These are phyloP conservation scores for Apocrypta bakeri DNA, from an alignment of 1,140 invertebrate species.

Conservation along the genomic window DNA sequence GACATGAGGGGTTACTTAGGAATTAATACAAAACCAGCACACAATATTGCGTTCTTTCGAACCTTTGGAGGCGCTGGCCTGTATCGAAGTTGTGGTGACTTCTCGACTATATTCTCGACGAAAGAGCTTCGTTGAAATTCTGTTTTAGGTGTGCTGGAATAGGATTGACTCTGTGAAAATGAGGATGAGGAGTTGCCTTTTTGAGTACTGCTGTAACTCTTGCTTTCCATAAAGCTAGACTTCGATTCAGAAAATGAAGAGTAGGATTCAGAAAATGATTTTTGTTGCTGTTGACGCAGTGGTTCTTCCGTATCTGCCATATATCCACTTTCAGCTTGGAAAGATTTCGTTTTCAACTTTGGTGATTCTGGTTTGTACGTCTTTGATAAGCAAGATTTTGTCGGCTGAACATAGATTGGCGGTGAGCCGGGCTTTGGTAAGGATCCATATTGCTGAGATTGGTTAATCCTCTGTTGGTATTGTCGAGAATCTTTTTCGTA, in stretches of 20 bases:
- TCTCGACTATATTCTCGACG: conserved; percentile 63
- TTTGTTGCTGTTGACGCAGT: conserved; percentile 57
- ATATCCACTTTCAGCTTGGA: conserved; percentile 79
- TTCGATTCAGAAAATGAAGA: conserved; percentile 65
- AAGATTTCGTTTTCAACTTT: conserved; percentile 74
- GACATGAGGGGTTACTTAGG: neutral
- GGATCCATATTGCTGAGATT: conserved; percentile 57
- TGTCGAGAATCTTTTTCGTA: conserved; percentile 65
- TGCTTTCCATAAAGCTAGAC: conserved; percentile 64
- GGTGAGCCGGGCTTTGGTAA: conserved; percentile 75
- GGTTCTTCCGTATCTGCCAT: conserved; percentile 84
- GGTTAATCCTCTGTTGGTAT: conserved; percentile 62
- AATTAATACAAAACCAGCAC: conserved; percentile 56
- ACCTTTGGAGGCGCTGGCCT: conserved; percentile 65
- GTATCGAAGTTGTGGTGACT: conserved; percentile 53
- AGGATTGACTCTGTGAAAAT: conserved; percentile 52
- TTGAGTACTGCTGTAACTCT: conserved; percentile 62
- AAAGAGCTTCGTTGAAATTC: conserved; percentile 65
- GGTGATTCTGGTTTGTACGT: conserved; percentile 75
- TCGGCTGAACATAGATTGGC: conserved; percentile 73
- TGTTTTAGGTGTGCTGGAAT: conserved; percentile 55
- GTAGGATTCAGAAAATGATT: conserved; percentile 61
- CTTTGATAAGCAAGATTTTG: conserved; percentile 56
- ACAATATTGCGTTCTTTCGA: conserved; percentile 59
- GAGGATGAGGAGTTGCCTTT: conserved; percentile 60